Evolutionary conservation across 2,797 vertebrate species (phyloP), one percentile per base, ranked within the genome.

Genomic region (Melanotaenia pygmaea): DNA sequence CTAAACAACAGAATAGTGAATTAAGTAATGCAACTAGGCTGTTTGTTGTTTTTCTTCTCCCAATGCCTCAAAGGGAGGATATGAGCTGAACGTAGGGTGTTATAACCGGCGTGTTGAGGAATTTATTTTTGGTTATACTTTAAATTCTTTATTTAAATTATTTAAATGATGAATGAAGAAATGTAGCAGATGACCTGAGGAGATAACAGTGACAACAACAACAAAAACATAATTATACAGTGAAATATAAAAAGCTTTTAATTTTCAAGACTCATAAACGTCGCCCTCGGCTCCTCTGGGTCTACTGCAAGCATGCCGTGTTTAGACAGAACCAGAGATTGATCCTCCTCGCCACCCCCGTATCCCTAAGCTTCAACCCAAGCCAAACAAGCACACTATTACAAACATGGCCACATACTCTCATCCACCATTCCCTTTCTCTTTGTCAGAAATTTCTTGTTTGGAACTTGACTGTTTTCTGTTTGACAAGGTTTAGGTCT

Each of bases 271-370:
- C 86, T 77, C 22, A 67, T 91, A 92, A 91, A 90, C 57, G 76
- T 74, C 34, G 59, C 62, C 63, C 72, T 66, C n/a, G 90, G 88
- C 90, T 90, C 91, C 88, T 0, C 77, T 28, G 79, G 84, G 91
- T 91, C 90, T 92, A 86, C 85, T 71, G 63, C 28, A 24, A 73
- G 82, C 76, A 64, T 38, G 61, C 72, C 77, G 70, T 93, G 91
- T 92, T 92, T 92, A 92, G 86, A 93, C 90, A 90, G 85, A 89
- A 70, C 66, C 56, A 68, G 68, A 88, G 90, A 91, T 86, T 88
- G 85, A 91, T 88, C 73, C 85, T 57, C 78, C 64, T 62, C 70
- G 74, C 70, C 74, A 57, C 54, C 75, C 69, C 66, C 56, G 74
- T 59, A 75, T 77, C 70, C 79, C 59, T 58, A 72, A 84, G 47